Base-by-base conservation (phyloP, 2,888 invertebrate species). In the Caenorhabditis panamensis region DNA sequence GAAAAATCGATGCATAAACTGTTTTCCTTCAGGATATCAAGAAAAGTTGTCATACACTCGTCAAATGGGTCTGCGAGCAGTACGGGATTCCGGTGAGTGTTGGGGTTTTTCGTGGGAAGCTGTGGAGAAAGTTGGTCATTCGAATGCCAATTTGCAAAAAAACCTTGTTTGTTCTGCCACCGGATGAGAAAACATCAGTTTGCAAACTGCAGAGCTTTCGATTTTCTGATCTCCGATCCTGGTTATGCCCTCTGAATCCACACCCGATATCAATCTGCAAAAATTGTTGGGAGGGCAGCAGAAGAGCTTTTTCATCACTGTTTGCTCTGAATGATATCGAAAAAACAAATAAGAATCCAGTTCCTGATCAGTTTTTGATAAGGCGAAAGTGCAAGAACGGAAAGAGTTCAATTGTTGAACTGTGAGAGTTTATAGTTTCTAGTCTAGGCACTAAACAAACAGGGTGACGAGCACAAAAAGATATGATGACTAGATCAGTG, bases 401-500 rank as follows among this genome's bases (percentile, higher is more conserved):
- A 13, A 41, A 41, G 41, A 41, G 16, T 9, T 41, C 41, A 41
- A 16, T 41, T 41, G 41, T 41, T 41, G 41, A 41, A 41, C 41
- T 41, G 41, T 41, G 41, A 9, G 2, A 41, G 16, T 53, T 51
- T 66, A 6, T 28, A 56, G 56, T 56, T 67, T 67, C 56, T 67
- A 67, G 67, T 37, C 24, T 58, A 44, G 44, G 4, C 53, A 31
- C 16, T 47, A 58, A 22, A 49, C 49, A 59, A 49, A 68, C 49
- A 49, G n/a, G 22, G n/a, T 13, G 13, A 66, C 26, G 26, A 31
- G n/a, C 18, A 41, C 53, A 64, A 61, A 59, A 18, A 59, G 26
- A 51, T 18, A 63, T 51, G 44, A 63, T 28, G 31, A 49, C 26
- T 16, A 51, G 51, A 63, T 63, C 63, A 63, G 49, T 18, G 51